phyloP scores from a whole-genome alignment of 30 jellyfish, hydroid and myxozoan genomes.

The Catostylus mosaicus region DNA sequence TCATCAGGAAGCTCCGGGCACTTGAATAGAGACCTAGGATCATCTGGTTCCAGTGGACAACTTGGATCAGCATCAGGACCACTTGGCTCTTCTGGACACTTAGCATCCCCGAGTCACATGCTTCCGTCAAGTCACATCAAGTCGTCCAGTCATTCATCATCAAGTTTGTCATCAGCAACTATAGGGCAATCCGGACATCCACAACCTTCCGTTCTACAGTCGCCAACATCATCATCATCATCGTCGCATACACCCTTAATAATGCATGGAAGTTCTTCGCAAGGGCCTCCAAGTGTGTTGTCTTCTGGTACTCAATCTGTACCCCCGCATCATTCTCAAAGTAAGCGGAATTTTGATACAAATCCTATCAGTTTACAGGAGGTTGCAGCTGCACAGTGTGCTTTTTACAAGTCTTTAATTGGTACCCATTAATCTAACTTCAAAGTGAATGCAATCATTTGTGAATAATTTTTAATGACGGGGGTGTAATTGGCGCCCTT shows the following conservation, averaged over 20 bases:
- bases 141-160: constrained; percentile 47
- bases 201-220: constrained; percentile 47
- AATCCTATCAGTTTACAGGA: not conserved
- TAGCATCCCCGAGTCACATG: constrained; percentile 52
- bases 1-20: constrained; percentile 49
- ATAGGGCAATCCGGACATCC: constrained; percentile 52
- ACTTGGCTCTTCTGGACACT: constrained; percentile 51
- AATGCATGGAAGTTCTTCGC: constrained; percentile 54
- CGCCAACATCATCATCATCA: constrained; percentile 49
- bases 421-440: too few relatives aligned
- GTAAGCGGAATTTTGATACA: constrained; percentile 9
- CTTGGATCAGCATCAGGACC: constrained; percentile 40
- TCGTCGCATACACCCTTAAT: constrained; percentile 50
- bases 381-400: too few relatives aligned
- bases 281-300: constrained; percentile 35
- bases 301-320: constrained; percentile 30
- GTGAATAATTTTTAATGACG: too few relatives aligned
- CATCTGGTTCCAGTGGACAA: constrained; percentile 29
- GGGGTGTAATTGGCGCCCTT: too few relatives aligned
- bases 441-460: too few relatives aligned
- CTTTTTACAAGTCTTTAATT: too few relatives aligned
- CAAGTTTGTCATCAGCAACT: constrained; percentile 14
- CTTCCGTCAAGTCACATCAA: constrained; percentile 31
- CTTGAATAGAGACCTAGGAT: constrained; percentile 32
- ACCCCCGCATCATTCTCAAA: constrained; percentile 34